Percentiles rank a stretch among this genome's conserved stretches.
Evolutionary conservation across 2,113 vertebrate genomes (phyloP).

Genomic region (Syngnathus scovelli): DNA sequence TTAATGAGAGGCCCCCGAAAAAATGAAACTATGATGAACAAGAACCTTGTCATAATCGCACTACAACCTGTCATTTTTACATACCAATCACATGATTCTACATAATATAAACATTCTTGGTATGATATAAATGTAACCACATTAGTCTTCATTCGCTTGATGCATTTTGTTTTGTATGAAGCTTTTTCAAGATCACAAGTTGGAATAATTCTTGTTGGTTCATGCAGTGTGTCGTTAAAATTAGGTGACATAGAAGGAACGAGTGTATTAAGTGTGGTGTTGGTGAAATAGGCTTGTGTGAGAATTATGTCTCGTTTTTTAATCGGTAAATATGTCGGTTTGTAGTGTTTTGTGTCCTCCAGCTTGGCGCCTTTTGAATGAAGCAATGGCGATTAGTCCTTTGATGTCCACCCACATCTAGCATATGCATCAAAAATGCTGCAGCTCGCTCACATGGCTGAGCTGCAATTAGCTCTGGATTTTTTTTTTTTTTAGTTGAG

Average conservation of each 20-base stretch:
- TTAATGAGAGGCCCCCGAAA: too few relatives aligned
- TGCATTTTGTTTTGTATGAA: neutral
- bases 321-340: neutral
- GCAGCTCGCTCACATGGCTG: conserved; percentile 5
- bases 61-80: neutral
- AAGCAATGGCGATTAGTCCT: conserved; percentile 44
- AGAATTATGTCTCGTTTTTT: neutral
- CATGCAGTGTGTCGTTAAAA: neutral
- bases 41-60: neutral
- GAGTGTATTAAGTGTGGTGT: neutral
- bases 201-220: neutral
- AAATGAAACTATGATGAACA: neutral
- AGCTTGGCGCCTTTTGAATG: neutral
- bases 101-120: neutral
- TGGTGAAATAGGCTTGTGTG: neutral
- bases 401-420: conserved; percentile 53
- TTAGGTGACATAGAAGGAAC: neutral
- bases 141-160: neutral
- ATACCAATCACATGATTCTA: neutral
- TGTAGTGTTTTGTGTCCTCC: neutral
- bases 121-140: neutral
- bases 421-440: conserved; percentile 17
- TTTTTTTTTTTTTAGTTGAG: conserved; percentile 2
- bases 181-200: neutral
- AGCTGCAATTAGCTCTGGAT: conserved; percentile 16